These are phyloP conservation scores for Umimayanthus kanabou DNA, from an alignment of 92 coral and sea anemone genomes.

Conservation along the genomic window DNA sequence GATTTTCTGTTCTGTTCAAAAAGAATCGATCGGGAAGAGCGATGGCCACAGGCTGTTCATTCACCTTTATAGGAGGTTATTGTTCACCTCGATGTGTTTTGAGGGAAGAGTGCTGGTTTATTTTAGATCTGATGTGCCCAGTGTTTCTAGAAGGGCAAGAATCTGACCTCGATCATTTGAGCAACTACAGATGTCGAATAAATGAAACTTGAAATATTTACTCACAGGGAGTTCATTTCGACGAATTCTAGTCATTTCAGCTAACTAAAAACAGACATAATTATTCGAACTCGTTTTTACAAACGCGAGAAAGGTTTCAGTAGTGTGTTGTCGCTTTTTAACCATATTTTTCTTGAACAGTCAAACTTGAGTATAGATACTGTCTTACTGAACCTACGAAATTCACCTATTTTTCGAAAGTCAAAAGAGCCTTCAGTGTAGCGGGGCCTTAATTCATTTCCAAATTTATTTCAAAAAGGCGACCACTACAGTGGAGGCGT, in stretches of 20 bases:
- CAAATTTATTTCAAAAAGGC: no score
- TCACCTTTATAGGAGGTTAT: not conserved
- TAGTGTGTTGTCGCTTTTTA: not conserved
- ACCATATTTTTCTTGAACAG: no score
- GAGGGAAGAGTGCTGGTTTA: not conserved
- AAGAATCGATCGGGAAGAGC: not conserved
- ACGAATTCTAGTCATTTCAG: not conserved
- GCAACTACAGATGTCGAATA: not conserved
- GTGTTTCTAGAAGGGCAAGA: slow-evolving; percentile 3
- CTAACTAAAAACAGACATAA: not conserved
- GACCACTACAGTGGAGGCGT: no score
- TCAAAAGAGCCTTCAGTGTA: no score
- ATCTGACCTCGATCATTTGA: slow-evolving; percentile 9
- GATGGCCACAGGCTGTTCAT: not conserved
- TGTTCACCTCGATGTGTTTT: not conserved
- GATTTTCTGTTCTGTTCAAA: not conserved
- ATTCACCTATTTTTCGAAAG: not conserved
- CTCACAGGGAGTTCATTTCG: not conserved
- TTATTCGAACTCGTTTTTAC: not conserved
- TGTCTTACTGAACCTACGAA: not conserved
- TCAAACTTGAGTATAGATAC: no score
- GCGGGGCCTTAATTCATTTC: no score
- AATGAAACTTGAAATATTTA: not conserved
- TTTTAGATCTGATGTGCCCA: not conserved
- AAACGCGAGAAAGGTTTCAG: not conserved